These are phyloP conservation scores for Drosophila kohkoa DNA, from an alignment of 1,140 invertebrate species.

Conservation along the genomic window DNA sequence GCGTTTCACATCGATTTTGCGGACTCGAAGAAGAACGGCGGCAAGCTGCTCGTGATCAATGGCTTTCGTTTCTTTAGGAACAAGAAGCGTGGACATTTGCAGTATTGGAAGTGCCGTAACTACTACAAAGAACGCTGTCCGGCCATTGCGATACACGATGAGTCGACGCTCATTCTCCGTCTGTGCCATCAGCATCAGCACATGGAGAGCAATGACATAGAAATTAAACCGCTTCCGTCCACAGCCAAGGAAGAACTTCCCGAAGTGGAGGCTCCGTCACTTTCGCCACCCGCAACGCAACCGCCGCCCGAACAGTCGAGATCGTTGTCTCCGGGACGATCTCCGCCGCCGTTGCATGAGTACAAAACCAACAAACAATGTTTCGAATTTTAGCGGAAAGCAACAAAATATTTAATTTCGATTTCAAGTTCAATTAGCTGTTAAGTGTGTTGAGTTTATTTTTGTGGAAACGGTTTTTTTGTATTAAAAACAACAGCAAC, in stretches of 20 bases:
- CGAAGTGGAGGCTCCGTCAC: neutral
- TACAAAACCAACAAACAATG: conserved; percentile 52
- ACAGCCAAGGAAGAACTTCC: conserved; percentile 1
- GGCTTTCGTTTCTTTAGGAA: conserved; percentile 83
- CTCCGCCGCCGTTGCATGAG: conserved; percentile 53
- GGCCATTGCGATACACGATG: conserved; percentile 83
- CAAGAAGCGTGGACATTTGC: conserved; percentile 78
- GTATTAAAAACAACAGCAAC: conserved; percentile 65
- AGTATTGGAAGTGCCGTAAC: conserved; percentile 84
- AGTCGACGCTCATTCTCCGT: conserved; percentile 71
- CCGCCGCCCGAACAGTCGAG: neutral
- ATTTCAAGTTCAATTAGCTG: conserved; percentile 35
- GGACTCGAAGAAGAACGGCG: conserved; percentile 83
- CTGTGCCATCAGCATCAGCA: conserved; percentile 82
- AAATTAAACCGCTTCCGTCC: conserved; percentile 72
- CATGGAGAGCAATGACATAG: conserved; percentile 77
- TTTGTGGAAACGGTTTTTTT: conserved; percentile 37
- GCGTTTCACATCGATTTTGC: conserved; percentile 82
- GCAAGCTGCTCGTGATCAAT: conserved; percentile 84
- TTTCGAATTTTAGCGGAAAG: conserved; percentile 45
- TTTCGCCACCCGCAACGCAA: neutral
- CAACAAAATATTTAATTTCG: conserved; percentile 14
- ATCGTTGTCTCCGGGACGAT: neutral
- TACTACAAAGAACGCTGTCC: conserved; percentile 84
- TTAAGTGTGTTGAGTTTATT: conserved; percentile 51